Percentiles rank a stretch among this genome's conserved stretches.
Conservation (phyloP, 2,888 invertebrate species). For the Caenorhabditis sp. region DNA sequence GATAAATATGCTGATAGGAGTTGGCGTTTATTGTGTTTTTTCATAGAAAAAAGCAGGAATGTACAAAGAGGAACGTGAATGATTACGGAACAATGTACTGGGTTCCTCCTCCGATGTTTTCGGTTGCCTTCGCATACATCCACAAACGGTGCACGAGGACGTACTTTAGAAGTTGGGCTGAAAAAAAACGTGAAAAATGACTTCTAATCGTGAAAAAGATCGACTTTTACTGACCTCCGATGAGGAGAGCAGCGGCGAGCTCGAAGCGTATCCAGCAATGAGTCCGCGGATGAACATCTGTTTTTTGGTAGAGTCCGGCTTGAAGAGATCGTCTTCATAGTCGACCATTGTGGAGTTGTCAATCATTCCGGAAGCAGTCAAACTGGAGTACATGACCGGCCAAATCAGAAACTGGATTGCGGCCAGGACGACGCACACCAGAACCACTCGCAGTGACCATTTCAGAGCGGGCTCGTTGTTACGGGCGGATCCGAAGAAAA, state of each 20-base stretch:
- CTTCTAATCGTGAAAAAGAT: too few relatives aligned
- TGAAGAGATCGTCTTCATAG: conserved; percentile 1
- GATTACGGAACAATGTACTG: conserved; percentile 38
- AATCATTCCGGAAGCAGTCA: conserved; percentile 28
- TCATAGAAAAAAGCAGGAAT: not conserved
- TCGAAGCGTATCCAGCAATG: conserved; percentile 32
- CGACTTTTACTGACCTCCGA: conserved; percentile 44
- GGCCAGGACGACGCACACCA: conserved; percentile 16
- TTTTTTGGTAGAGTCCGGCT: conserved; percentile 4
- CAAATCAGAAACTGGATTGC: conserved; percentile 29
- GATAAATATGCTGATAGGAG: too few relatives aligned
- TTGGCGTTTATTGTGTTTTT: too few relatives aligned
- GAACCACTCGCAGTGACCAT: conserved; percentile 38
- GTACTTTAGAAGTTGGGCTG: conserved; percentile 40
- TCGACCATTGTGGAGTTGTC: conserved; percentile 16
- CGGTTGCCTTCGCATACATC: conserved; percentile 37
- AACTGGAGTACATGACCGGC: conserved; percentile 31
- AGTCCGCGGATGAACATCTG: conserved; percentile 35
- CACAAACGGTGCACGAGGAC: conserved; percentile 37
- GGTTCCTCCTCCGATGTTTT: conserved; percentile 32
- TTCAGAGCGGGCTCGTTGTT: conserved; percentile 43
- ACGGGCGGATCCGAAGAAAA: conserved; percentile 32
- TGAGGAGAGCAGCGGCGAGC: conserved; percentile 3
- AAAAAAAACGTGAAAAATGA: not conserved
- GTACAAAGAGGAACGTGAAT: not conserved